Conservation (phyloP, 53 echinoderm and acorn worm genomes). For the Patiria pectinifera region DNA sequence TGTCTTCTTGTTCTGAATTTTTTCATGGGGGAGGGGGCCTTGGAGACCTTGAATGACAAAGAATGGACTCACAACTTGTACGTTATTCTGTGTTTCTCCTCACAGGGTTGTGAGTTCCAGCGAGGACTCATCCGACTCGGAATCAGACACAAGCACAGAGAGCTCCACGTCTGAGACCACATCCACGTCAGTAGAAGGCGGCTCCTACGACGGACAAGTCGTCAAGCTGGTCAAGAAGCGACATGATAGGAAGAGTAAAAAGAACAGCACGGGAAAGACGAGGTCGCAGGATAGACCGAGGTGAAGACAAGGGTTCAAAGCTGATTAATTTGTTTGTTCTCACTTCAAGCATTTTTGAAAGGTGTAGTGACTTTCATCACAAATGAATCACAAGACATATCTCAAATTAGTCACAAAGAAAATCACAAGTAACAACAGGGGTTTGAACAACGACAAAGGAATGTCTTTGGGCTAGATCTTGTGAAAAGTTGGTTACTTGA, state of each 20-base stretch:
- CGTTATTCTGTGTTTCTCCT: not conserved
- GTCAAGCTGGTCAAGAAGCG: slow-evolving; percentile 56
- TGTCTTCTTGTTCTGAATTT: no score
- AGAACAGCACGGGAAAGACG: not conserved
- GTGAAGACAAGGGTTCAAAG: not conserved
- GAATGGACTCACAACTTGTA: not conserved
- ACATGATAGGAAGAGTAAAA: slow-evolving; percentile 44
- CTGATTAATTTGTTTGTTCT: not conserved
- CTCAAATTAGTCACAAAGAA: no score
- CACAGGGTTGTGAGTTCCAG: slow-evolving; percentile 48
- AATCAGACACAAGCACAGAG: slow-evolving; percentile 58
- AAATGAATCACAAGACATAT: no score
- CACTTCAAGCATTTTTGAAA: no score
- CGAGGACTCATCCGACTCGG: slow-evolving; percentile 48
- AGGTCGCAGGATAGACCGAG: not conserved
- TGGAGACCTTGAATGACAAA: not conserved
- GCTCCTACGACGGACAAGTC: slow-evolving; percentile 64
- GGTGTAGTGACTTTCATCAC: no score
- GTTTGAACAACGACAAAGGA: no score
- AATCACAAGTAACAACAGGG: no score
- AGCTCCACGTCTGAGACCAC: slow-evolving; percentile 43
- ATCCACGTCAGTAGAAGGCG: slow-evolving; percentile 61
- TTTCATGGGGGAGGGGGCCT: no score
- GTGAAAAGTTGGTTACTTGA: no score
- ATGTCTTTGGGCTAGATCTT: no score